Evolutionary conservation across 2,797 vertebrate genomes (phyloP).

Genomic region (Malurus splendens): DNA sequence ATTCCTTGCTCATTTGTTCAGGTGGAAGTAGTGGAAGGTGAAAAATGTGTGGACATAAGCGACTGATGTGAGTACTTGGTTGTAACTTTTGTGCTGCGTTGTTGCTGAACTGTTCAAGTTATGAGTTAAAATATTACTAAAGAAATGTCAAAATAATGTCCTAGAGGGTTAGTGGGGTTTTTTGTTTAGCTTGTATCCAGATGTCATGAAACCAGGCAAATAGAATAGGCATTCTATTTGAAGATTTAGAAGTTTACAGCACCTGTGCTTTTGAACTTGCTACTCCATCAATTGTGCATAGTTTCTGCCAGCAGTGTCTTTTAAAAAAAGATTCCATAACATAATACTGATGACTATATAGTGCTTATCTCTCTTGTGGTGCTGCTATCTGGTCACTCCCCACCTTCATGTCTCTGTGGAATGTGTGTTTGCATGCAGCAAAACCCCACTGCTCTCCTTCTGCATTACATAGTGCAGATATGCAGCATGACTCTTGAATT

Average conservation of each 20-base stretch:
- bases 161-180: background rate
- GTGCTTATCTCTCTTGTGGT: fast-evolving
- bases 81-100: background rate
- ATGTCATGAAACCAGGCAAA: background rate
- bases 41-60: background rate
- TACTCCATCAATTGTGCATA: background rate
- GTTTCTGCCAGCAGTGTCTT: background rate
- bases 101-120: background rate
- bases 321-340: background rate
- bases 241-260: background rate
- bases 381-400: background rate
- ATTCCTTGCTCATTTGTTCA: background rate
- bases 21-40: background rate
- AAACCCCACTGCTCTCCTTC: background rate
- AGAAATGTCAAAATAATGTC: background rate
- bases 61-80: background rate
- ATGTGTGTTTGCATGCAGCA: background rate
- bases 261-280: background rate
- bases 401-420: background rate
- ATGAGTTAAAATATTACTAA: background rate
- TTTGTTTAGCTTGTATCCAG: background rate
- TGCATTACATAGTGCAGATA: background rate
- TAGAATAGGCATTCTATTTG: background rate
- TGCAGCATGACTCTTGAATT: background rate
- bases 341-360: background rate